These are phyloP conservation scores for Astreopora myriophthalma DNA, from an alignment of 64 coral and sea anemone species.

Conservation along the genomic window DNA sequence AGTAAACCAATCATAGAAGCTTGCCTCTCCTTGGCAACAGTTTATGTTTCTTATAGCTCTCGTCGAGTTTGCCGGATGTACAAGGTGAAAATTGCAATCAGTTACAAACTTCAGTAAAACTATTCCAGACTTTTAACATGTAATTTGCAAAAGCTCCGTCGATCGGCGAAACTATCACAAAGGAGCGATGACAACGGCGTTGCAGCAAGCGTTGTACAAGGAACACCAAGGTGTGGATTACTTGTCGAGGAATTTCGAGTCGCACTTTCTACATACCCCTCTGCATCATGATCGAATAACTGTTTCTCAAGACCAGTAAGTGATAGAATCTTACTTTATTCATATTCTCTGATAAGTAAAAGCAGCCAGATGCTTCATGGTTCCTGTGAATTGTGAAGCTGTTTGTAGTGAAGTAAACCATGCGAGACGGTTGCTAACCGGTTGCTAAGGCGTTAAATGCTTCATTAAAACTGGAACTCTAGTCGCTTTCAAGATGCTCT, in stretches of 20 bases:
- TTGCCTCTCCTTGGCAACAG: slow-evolving; percentile 24
- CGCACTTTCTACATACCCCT: slow-evolving; percentile 79
- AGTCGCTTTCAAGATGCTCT: not conserved
- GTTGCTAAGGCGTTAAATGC: slow-evolving; percentile 51
- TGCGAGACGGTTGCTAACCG: slow-evolving; percentile 69
- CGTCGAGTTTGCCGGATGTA: not conserved
- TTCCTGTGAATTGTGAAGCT: not conserved
- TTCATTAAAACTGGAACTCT: too few relatives aligned
- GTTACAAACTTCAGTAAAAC: not conserved
- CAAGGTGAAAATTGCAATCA: not conserved
- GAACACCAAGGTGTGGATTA: slow-evolving; percentile 80
- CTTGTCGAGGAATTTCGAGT: slow-evolving; percentile 93
- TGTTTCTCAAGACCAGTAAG: slow-evolving; percentile 90
- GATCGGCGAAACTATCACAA: not conserved
- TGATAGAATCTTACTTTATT: not conserved
- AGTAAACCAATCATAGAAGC: not conserved
- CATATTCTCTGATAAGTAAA: not conserved
- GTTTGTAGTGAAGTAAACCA: not conserved
- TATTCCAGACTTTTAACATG: slow-evolving; percentile 4
- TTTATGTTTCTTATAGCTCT: slow-evolving; percentile 23
- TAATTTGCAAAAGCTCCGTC: not conserved
- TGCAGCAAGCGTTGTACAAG: slow-evolving; percentile 64
- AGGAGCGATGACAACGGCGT: slow-evolving; percentile 52
- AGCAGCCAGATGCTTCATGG: not conserved
- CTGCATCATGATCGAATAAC: slow-evolving; percentile 75